Base-by-base conservation (phyloP, 2,797 vertebrate species). In the Mormyrops boulengeri region DNA sequence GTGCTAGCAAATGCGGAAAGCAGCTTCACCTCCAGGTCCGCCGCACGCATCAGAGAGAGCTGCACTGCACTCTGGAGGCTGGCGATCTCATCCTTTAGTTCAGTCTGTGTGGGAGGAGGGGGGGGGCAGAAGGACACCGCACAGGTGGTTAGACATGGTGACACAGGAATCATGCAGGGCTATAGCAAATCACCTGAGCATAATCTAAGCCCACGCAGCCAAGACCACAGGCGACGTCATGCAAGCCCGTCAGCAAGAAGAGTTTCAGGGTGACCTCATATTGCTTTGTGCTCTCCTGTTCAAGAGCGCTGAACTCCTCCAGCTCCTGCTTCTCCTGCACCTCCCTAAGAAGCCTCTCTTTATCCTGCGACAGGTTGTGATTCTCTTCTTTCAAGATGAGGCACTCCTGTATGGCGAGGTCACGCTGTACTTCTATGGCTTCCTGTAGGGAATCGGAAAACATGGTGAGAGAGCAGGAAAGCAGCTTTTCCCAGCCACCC, bases 251-350 rank as follows among this genome's bases (percentile, higher is more conserved):
- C 52, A 53, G 52, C 52, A 53, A 14, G 12, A 22, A n/a, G 5
- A 7, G 17, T 60, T 14, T 53, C 2, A 9, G 11, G 66, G 92
- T 94, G 90, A 99, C 98, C 97, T 98, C 97, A 0, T 96, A 94
- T 82, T 97, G 97, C 86, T 95, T 95, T 60, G 92, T 93, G 85
- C 94, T 92, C 92, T 96, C 94, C 55, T 96, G 95, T 93, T 99
- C 98, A 34, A 99, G 95, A 80, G 90, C 91, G 88, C 95, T 94
- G 92, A 99, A 99, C 93, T 98, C 97, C 0, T 97, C 95, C 2
- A 92, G 91, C 77, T 98, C 97, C 4, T 38, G 90, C 90, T 94
- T 97, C 90, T 98, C 97, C 73, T 95, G 80, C 0, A 96, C 85
- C 44, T 96, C 94, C 80, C 91, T 89, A 0, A 90, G 91, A 1